Conservation (phyloP, 2,113 vertebrate species). For the Clinocottus analis region DNA sequence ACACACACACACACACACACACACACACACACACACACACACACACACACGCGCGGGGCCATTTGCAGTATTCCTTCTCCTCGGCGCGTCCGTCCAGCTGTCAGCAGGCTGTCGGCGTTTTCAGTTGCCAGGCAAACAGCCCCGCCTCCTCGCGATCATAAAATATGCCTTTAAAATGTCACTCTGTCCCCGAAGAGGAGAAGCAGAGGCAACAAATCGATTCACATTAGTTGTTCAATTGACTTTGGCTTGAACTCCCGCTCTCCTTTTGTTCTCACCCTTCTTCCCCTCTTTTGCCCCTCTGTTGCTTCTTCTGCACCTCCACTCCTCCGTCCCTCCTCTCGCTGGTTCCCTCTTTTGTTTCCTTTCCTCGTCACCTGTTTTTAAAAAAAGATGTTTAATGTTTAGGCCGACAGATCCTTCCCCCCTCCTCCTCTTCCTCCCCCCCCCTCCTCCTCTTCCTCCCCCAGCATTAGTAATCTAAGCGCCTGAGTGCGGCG, state of each 20-base stretch:
- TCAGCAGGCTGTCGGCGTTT: conserved; percentile 72
- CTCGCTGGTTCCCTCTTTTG: not conserved
- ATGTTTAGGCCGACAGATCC: conserved; percentile 3
- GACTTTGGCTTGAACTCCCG: conserved; percentile 82
- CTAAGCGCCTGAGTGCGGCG: conserved; percentile 53
- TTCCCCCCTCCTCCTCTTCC: conserved; percentile 24
- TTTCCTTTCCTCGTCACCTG: conserved; percentile 31
- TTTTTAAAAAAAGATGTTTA: not conserved
- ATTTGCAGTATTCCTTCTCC: conserved; percentile 69
- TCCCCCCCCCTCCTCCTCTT: conserved; percentile 46
- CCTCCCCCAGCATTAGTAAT: conserved; percentile 60
- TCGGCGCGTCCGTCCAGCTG: conserved; percentile 72
- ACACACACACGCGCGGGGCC: conserved; percentile 62
- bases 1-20: conserved; percentile 59
- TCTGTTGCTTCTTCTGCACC: not conserved
- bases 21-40: conserved; percentile 37
- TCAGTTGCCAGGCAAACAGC: conserved; percentile 72
- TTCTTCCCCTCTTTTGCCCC: conserved; percentile 4
- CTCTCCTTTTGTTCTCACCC: conserved; percentile 51
- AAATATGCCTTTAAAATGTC: conserved; percentile 87
- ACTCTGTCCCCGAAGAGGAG: conserved; percentile 79
- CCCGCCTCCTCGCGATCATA: conserved; percentile 77
- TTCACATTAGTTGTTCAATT: conserved; percentile 87
- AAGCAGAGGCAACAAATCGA: conserved; percentile 82
- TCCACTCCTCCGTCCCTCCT: not conserved